Conservation (phyloP, 1,140 invertebrate genomes). For the Cardiocondyla obscurior region DNA sequence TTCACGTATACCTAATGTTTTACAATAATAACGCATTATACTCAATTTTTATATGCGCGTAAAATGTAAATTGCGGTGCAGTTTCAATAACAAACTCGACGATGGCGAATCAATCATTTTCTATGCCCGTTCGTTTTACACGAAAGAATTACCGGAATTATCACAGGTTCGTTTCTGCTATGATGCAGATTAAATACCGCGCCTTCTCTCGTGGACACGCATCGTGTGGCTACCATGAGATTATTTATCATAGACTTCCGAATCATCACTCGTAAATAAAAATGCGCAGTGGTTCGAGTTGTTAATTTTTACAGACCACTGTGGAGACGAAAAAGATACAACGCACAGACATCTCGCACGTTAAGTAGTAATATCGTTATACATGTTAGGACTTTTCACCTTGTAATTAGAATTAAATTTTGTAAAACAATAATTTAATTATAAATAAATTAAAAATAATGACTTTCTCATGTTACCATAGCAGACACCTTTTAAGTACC, state of each 20-base stretch:
- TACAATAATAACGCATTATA: background rate
- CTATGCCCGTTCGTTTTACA: constrained; percentile 16
- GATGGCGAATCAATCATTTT: constrained; percentile 37
- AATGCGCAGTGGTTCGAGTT: background rate
- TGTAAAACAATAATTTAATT: too few relatives aligned
- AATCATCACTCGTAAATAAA: constrained; percentile 31
- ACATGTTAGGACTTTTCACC: background rate
- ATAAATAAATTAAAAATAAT: too few relatives aligned
- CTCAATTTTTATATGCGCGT: background rate
- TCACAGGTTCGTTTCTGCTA: constrained; percentile 63
- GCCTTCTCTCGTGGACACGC: constrained; percentile 26
- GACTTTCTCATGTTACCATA: background rate
- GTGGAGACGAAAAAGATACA: background rate
- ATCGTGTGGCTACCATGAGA: constrained; percentile 32
- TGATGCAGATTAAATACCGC: constrained; percentile 63
- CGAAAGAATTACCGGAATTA: constrained; percentile 58
- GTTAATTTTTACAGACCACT: background rate
- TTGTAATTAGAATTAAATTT: constrained; percentile 17
- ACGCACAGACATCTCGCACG: background rate
- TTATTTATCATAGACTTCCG: background rate
- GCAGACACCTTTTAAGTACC: background rate
- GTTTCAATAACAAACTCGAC: constrained; percentile 43
- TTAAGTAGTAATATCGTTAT: background rate
- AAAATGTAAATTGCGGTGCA: constrained; percentile 21
- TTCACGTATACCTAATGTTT: background rate